These are phyloP conservation scores for Lithophane leautieri DNA, from an alignment of 2,888 invertebrate species.

Conservation along the genomic window DNA sequence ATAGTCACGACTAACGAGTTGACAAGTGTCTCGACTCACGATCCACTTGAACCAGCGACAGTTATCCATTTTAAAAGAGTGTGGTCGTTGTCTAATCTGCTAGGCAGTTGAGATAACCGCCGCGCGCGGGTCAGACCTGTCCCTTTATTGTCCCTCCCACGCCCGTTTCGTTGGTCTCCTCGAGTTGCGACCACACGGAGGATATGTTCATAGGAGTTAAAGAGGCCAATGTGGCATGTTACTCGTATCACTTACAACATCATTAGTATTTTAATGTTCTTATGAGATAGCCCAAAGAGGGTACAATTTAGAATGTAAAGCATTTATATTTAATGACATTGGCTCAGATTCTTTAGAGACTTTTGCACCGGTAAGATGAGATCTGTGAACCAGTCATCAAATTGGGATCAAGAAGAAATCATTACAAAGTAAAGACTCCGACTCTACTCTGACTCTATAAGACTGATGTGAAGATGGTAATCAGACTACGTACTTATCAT, in stretches of 20 bases:
- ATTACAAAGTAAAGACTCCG: background rate
- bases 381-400: background rate
- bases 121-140: conserved; percentile 34
- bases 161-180: conserved; percentile 15
- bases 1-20: conserved; percentile 20
- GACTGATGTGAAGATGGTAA: no score
- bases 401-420: background rate
- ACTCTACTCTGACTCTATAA: no score
- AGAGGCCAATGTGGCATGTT: background rate
- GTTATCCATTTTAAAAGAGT: conserved; percentile 61
- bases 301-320: background rate
- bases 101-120: conserved; percentile 59
- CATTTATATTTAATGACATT: background rate
- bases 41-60: conserved; percentile 37
- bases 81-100: conserved; percentile 60
- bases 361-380: background rate
- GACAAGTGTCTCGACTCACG: conserved; percentile 42
- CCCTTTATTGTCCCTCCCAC: conserved; percentile 61
- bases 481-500: background rate
- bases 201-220: conserved; percentile 7
- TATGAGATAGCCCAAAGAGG: background rate
- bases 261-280: background rate
- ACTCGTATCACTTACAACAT: conserved; percentile 12
- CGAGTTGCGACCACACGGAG: conserved; percentile 19
- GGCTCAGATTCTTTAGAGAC: background rate